Base-by-base conservation (phyloP, 2,113 vertebrate species). In the Bostrychus sinensis region DNA sequence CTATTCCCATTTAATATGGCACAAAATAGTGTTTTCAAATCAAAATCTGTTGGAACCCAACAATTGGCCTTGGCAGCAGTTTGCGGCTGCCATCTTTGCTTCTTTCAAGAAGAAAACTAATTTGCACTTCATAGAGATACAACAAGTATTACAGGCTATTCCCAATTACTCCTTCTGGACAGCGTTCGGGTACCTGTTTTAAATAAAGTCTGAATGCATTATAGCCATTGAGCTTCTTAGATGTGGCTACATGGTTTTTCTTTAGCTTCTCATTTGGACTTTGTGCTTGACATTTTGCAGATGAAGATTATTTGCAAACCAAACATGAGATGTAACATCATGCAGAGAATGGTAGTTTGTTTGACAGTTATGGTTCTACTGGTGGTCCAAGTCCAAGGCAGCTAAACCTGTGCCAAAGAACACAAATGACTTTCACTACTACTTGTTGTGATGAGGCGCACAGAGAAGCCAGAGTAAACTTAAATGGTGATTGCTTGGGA, bases 81-180 rank as follows among this genome's bases (percentile, higher is more conserved):
- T 77, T 90, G 92, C 93, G 93, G 92, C 92, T 89, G 88, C 85
- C 82, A 86, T 87, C 91, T 89, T 85, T 81, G 69, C 86, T 89
- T 87, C 82, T 92, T 88, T 92, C 54, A 85, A 90, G 91, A 93
- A 92, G 88, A 87, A 86, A 86, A 90, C 90, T 91, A 91, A 93
- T 93, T 91, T 91, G 86, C 85, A 80, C 91, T 69, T 85, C 80
- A 92, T 80, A 84, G 26, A 10, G 72, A 86, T 74, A 85, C 73
- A 81, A 65, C 48, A 53, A 77, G 46, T 26, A 14, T 69, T 71
- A 79, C 76, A 67, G 72, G 81, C 75, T 82, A 69, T 83, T 82
- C 77, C 83, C 77, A 75, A 50, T 36, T 57, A 71, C 64, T 78
- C 59, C 66, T 76, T 82, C 56, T 69, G 56, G 62, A 73, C 57